These are phyloP conservation scores for Endotricha flammealis DNA, from an alignment of 2,888 invertebrate genomes.

Conservation along the genomic window DNA sequence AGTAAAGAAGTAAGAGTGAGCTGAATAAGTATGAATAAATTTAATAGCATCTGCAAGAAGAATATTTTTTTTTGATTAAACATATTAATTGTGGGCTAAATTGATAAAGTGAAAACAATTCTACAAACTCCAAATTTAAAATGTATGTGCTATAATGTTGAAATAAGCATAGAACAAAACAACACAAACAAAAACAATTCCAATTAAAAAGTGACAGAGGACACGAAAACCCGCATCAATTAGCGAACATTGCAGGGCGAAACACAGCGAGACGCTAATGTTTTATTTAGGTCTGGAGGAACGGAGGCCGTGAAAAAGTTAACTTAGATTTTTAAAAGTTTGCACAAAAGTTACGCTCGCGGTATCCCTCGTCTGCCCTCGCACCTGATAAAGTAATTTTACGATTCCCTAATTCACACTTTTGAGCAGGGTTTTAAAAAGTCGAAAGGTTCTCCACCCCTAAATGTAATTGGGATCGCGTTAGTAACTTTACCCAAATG, in stretches of 20 bases:
- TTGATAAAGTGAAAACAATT: no score
- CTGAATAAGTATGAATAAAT: no score
- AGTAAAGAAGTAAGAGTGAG: no score
- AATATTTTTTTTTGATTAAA: no score
- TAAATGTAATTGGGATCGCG: constrained; percentile 55
- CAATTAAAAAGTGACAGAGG: constrained; percentile 43
- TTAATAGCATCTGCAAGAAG: no score
- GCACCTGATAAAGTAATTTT: constrained; percentile 73
- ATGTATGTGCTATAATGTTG: constrained; percentile 3
- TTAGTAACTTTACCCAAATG: constrained; percentile 43
- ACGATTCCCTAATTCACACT: constrained; percentile 72
- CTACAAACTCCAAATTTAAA: no score
- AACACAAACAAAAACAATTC: constrained; percentile 32
- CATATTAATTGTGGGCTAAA: no score
- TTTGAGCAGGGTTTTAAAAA: constrained; percentile 71
- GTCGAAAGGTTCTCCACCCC: constrained; percentile 49
- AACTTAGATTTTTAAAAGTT: constrained; percentile 77
- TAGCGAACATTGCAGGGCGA: constrained; percentile 48
- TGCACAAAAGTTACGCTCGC: constrained; percentile 54
- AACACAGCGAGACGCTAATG: constrained; percentile 56
- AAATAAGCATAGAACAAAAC: constrained; percentile 12
- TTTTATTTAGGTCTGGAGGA: constrained; percentile 55
- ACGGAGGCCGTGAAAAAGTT: constrained; percentile 51
- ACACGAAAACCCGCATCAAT: constrained; percentile 64
- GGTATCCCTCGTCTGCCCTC: constrained; percentile 55